Evolutionary conservation across 2,888 invertebrate genomes (phyloP), one percentile per base, ranked within the genome.

Genomic region (Nymphalis urticae): DNA sequence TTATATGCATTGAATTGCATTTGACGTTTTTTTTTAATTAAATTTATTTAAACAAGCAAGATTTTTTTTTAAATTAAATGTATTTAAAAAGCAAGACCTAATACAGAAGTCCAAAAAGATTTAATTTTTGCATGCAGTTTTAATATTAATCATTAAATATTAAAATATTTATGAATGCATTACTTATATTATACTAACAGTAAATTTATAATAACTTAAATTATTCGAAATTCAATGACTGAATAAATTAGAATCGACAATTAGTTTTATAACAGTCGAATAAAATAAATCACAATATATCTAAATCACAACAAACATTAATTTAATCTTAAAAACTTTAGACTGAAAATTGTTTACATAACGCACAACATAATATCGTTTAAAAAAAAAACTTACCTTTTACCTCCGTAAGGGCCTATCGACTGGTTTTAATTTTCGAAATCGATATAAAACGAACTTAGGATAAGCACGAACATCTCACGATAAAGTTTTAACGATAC

Each of bases 401-500:
- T 21, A 3, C 51, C 13, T 32, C 27, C 27, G 3, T 42, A 42
- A 51, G 10, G 10, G 21, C 9, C 10, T 53, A 19, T 51, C 6
- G 13, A 24, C 53, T 16, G 24, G 27, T 16, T 53, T 53, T 16
- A 24, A 51, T 10, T 51, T 21, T 19, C n/a, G 19, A 13, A 53
- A 53, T 16, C 21, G 21, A 21, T 19, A 17, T 24, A 13, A 48
- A 24, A 60, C 36, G 19, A 47, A 47, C n/a, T 24, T 56, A 56
- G 21, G n/a, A 48, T 21, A 21, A 48, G 13, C 16, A 36, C 75
- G 67, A 71, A 72, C 76, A 70, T 70, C 74, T 69, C 75, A 62
- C 72, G 66, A 72, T 78, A 76, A 77, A 79, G 80, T 79, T 76
- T 65, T 79, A 73, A 75, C 72, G 68, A 79, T 79, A 89, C 89